These are phyloP conservation scores for Orycteropus afer DNA, from an alignment of 2,113 vertebrate species.

Conservation along the genomic window DNA sequence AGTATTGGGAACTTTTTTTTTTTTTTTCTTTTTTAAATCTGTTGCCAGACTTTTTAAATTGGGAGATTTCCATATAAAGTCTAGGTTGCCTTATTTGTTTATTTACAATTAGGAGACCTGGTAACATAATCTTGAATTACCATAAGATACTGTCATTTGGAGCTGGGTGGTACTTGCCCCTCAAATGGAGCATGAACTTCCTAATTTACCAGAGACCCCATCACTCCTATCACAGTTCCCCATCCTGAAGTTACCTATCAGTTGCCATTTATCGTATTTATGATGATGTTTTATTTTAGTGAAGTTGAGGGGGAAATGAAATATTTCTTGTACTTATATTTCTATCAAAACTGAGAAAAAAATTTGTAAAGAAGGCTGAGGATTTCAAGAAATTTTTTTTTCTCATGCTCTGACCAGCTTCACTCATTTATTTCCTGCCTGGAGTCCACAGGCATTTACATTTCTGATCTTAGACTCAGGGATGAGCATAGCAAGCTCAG, in stretches of 20 bases:
- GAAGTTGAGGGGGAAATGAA: constrained; percentile 2
- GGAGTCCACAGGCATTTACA: not conserved
- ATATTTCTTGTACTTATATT: not conserved
- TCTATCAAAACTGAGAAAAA: not conserved
- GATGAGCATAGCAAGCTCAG: not conserved
- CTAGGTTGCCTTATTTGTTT: not conserved
- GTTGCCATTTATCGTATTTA: not conserved
- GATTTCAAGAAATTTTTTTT: constrained; percentile 13
- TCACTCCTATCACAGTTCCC: not conserved
- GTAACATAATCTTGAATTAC: not conserved
- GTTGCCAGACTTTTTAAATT: constrained; percentile 1
- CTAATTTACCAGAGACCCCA: not conserved
- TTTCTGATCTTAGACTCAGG: not conserved
- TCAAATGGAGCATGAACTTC: not conserved
- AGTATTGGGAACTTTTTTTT: not conserved
- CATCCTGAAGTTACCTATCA: not conserved
- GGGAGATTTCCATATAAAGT: not conserved
- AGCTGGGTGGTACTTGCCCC: not conserved
- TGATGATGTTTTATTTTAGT: not conserved
- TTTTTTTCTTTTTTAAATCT: not conserved
- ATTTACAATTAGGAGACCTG: not conserved
- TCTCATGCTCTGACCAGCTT: not conserved
- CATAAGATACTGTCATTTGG: not conserved
- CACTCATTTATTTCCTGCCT: not conserved
- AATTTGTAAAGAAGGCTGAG: not conserved